phyloP scores from a whole-genome alignment of 2,888 invertebrate genomes.

The Coleophora flavipennella region DNA sequence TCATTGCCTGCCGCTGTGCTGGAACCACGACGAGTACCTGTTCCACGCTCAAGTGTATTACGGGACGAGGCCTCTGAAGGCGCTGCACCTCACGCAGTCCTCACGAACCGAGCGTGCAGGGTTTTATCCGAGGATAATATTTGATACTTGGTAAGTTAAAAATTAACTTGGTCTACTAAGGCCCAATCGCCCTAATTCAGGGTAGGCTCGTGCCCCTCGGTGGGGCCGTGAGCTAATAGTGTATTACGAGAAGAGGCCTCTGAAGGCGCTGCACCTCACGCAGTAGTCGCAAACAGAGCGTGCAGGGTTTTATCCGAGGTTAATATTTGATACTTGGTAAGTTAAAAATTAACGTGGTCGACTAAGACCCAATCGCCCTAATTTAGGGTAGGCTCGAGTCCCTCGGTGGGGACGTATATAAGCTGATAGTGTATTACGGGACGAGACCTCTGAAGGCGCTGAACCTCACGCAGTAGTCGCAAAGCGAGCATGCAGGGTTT shows the following conservation, averaged over 20 bases:
- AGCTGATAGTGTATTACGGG: slow-evolving; percentile 91
- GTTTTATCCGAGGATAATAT: slow-evolving; percentile 86
- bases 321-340: slow-evolving; percentile 91
- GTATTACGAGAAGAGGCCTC: slow-evolving; percentile 87
- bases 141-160: slow-evolving; percentile 84
- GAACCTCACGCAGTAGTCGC: slow-evolving; percentile 80
- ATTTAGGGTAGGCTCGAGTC: no score
- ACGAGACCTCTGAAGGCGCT: slow-evolving; percentile 81
- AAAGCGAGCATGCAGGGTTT: slow-evolving; percentile 78
- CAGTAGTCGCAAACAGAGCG: slow-evolving; percentile 79
- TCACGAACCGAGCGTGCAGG: slow-evolving; percentile 77
- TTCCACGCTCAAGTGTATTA: slow-evolving; percentile 91
- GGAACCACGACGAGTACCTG: slow-evolving; percentile 89
- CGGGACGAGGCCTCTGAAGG: slow-evolving; percentile 84
- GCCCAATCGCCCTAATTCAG: no score
- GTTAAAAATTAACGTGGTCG: slow-evolving; percentile 15
- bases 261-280: slow-evolving; percentile 79
- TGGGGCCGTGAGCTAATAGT: no score
- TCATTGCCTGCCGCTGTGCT: slow-evolving; percentile 82
- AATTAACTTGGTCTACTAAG: no score
- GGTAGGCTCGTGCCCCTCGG: no score
- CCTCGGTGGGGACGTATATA: no score
- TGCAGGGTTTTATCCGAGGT: slow-evolving; percentile 83
- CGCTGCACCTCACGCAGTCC: slow-evolving; percentile 79
- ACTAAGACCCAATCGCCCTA: no score